phyloP scores from a whole-genome alignment of 1,140 invertebrate species.

The Pseudomyrmex pallidus region DNA sequence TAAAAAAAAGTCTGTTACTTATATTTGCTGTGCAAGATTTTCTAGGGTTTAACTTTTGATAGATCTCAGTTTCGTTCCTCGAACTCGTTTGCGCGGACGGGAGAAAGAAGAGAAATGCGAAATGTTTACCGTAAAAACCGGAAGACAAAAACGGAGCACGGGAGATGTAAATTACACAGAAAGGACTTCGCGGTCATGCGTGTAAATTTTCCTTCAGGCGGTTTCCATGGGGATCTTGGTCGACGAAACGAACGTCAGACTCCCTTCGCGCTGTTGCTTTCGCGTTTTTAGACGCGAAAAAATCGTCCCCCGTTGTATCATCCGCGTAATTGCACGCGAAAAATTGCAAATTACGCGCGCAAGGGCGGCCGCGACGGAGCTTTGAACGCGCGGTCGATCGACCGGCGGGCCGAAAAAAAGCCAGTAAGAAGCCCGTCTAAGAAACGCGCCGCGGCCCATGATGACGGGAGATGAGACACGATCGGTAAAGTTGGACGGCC shows the following conservation, averaged over 20 bases:
- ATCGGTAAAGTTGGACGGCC: conserved; percentile 44
- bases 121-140: neutral
- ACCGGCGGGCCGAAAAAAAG: neutral
- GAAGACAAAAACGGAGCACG: neutral
- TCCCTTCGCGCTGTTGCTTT: too few species aligned
- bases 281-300: too few species aligned
- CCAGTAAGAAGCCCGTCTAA: neutral
- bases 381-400: neutral
- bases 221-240: conserved; percentile 5
- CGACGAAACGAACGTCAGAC: neutral
- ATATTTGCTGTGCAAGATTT: too few species aligned
- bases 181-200: neutral
- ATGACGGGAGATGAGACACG: neutral
- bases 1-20: too few species aligned
- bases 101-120: too few species aligned
- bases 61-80: too few species aligned
- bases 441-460: neutral
- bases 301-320: too few species aligned
- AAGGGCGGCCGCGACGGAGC: neutral
- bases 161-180: neutral
- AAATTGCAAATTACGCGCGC: neutral
- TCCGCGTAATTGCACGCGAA: neutral
- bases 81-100: too few species aligned
- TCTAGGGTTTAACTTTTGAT: too few species aligned
- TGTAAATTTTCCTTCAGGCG: neutral